Evolutionary conservation across 2,888 invertebrate genomes (phyloP).

Genomic region (Ectropis crepuscularia): DNA sequence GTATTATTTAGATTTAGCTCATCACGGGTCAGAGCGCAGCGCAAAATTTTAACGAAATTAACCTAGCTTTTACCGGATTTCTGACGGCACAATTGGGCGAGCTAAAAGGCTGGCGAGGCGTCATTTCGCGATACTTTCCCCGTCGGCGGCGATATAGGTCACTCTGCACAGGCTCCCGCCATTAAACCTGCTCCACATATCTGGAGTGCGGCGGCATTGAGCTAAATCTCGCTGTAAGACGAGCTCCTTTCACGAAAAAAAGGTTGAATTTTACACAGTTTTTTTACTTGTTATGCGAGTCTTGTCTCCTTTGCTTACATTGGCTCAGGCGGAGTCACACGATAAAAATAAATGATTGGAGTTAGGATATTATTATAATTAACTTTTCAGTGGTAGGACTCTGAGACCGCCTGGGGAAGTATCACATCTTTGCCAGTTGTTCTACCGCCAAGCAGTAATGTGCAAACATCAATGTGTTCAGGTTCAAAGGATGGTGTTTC

Average conservation of each 20-base stretch:
- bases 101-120: conserved; percentile 54
- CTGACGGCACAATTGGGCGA: conserved; percentile 46
- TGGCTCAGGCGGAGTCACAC: background rate
- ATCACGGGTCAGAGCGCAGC: conserved; percentile 48
- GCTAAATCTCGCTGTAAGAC: conserved; percentile 21
- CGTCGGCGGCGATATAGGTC: conserved; percentile 61
- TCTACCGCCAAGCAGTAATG: no score
- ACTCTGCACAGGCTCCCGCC: conserved; percentile 49
- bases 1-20: conserved; percentile 44
- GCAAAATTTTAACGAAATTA: conserved; percentile 57
- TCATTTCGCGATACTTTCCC: conserved; percentile 60
- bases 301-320: background rate
- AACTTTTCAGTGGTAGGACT: no score
- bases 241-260: conserved; percentile 9
- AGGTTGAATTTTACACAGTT: background rate
- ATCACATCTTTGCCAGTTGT: no score
- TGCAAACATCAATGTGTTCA: no score
- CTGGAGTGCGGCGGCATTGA: conserved; percentile 47
- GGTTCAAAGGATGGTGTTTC: no score
- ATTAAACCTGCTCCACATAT: conserved; percentile 48
- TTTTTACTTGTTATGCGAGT: background rate
- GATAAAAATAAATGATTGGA: no score
- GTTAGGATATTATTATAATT: no score
- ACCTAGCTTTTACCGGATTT: conserved; percentile 54
- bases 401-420: no score